Base-by-base conservation (phyloP, 1,140 invertebrate species). In the Meloidogyne floridensis region DNA sequence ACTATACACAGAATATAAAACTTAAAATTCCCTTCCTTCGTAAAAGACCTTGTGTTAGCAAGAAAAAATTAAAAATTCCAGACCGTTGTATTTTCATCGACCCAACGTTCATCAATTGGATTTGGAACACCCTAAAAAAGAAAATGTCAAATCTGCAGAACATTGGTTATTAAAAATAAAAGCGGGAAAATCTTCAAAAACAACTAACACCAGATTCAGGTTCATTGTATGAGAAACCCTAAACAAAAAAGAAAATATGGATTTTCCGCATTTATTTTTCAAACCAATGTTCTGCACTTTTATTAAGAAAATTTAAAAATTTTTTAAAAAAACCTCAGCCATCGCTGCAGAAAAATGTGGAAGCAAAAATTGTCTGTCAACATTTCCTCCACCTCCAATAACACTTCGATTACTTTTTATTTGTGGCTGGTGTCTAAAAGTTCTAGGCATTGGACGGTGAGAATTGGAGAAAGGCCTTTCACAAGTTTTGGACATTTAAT, bases 31-130 rank as follows among this genome's bases (percentile, higher is more conserved):
- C 32, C 32, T 32, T 32, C 0, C 2, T 32, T 32, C 2, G 32
- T 32, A 32, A 32, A 32, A 32, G 32, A 32, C 32, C 2, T 32
- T 47, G 47, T 8, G 4, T 47, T 5, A 47, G 5, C 0, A 18
- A 54, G 6, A 56, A 3, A 11, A 2, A 77, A 42, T 7, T 43
- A 18, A 6, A 43, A 69, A n/a, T 59, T 2, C 15, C 47, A n/a
- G n/a, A 79, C 65, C 65, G 86, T 84, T 32, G 84, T 85, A 11
- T 82, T 85, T 32, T 85, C 86, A 56, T 85, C 84, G 3, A 20
- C 83, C 76, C 82, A 84, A n/a, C 83, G 51, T 65, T 85, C 83
- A 20, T 85, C 83, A 7, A 15, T 43, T 20, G 32, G 47, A 80
- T 83, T 80, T 53, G 56, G 51, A 42, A 86, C 85, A 13, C 65